A percentile compares a stretch with the other conserved stretches of the same genome.
phyloP scores from a whole-genome alignment of 2,797 vertebrate species.

The Sylvilagus floridanus region DNA sequence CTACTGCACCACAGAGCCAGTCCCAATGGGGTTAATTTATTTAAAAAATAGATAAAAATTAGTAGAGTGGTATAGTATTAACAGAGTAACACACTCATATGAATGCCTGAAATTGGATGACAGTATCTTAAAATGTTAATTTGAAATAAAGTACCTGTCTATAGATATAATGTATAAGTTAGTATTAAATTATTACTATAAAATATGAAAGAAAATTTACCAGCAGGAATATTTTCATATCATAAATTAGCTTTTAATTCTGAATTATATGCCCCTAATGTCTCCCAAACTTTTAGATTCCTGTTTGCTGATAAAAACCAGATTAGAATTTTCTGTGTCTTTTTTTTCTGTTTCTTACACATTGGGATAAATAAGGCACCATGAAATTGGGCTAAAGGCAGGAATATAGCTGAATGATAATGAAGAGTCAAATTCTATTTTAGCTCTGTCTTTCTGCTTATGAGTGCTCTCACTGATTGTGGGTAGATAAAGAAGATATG shows the following conservation, averaged over 20 bases:
- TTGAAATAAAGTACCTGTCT: not conserved
- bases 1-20: too few species aligned
- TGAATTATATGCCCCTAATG: not conserved
- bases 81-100: not conserved
- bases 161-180: not conserved
- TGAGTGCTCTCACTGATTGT: not conserved
- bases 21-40: not conserved
- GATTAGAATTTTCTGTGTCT: not conserved
- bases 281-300: constrained; percentile 23
- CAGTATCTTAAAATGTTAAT: constrained; percentile 17
- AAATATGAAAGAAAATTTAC: constrained; percentile 26
- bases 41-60: not conserved
- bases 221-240: not conserved
- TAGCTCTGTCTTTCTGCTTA: not conserved
- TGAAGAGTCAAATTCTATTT: not conserved
- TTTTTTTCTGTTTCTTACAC: not conserved
- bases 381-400: not conserved
- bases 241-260: constrained; percentile 25
- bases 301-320: not conserved
- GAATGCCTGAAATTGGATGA: not conserved
- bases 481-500: not conserved
- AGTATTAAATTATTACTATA: not conserved
- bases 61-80: not conserved
- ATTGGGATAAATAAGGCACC: constrained; percentile 6
- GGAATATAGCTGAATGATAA: not conserved